Base-by-base conservation (phyloP, 2,888 invertebrate genomes). In the Pogonocherus hispidulus region DNA sequence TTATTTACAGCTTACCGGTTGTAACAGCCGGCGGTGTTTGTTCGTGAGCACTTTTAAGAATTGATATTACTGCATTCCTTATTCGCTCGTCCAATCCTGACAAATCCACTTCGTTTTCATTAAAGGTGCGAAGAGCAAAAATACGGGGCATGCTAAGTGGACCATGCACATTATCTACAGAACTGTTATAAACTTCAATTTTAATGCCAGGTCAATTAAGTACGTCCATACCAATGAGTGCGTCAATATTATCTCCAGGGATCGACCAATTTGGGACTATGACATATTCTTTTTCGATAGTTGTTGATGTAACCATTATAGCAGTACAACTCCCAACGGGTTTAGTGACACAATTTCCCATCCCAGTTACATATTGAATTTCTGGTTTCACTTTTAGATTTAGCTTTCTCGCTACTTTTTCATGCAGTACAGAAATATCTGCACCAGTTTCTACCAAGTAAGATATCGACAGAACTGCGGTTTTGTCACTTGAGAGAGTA, bases 401-500 rank as follows among this genome's bases (percentile, higher is more conserved):
- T 14, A 52, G n/a, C 1, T 14, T 5, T 52, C 14, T 11, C n/a
- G 52, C 52, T 27, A 52, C 52, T 27, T 52, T 52, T 27, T 52
- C 52, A 16, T 22, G 52, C 2, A 52, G 2, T 27, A 52, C 14
- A 2, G 52, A 14, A 6, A 52, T 27, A 27, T 52, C 52, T 1
- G 52, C 52, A 22, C 23, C 52, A 11, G 27, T 52, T 2, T 52
- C 52, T 4, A 52, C 52, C 14, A 52, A 27, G 27, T 52, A 52
- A 9, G 22, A 9, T 9, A 51, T 23, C n/a, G 27, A 52, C 4
- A 27, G 3, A 52, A 14, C 4, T 19, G 52, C 4, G n/a, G 19
- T 49, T 5, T 49, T 52, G 27, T 52, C 14, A 11, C 14, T 52
- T 22, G 27, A 2, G 3, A 52, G 1, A 1, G 52, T 52, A 8